Conservation (phyloP, 2,888 invertebrate genomes). For the Melinaea marsaeus region DNA sequence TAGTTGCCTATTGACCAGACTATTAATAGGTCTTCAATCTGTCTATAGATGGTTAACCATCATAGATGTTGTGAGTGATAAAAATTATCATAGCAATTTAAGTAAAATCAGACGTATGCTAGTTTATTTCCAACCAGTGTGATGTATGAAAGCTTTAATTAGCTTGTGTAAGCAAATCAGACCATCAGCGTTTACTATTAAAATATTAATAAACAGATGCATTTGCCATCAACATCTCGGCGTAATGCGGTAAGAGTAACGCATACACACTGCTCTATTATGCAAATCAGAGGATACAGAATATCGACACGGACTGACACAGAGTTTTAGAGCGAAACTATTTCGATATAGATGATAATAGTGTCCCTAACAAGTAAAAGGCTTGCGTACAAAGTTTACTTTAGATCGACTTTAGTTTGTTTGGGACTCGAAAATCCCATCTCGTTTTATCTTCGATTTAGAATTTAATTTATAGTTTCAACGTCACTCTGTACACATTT, state of each 20-base stretch:
- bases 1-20: neutral
- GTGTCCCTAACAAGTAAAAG: slow-evolving; percentile 11
- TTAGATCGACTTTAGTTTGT: slow-evolving; percentile 12
- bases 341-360: slow-evolving; percentile 28
- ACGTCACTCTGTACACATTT: neutral
- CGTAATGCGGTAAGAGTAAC: slow-evolving; percentile 32
- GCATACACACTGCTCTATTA: slow-evolving; percentile 35
- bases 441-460: neutral
- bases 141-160: no score
- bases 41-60: no score
- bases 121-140: no score
- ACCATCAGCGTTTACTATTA: no score
- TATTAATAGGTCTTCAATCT: no score
- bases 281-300: slow-evolving; percentile 29
- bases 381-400: slow-evolving; percentile 10
- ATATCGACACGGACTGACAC: slow-evolving; percentile 29
- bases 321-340: slow-evolving; percentile 28
- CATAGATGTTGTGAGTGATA: no score
- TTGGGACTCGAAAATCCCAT: slow-evolving; percentile 3
- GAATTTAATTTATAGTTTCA: slow-evolving; percentile 1
- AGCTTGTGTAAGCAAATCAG: no score
- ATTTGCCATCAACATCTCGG: slow-evolving; percentile 23
- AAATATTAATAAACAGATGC: slow-evolving; percentile 7
- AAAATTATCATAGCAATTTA: no score
- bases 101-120: no score